Conservation (phyloP, 2,888 invertebrate genomes). For the Eurytoma adleriae region DNA sequence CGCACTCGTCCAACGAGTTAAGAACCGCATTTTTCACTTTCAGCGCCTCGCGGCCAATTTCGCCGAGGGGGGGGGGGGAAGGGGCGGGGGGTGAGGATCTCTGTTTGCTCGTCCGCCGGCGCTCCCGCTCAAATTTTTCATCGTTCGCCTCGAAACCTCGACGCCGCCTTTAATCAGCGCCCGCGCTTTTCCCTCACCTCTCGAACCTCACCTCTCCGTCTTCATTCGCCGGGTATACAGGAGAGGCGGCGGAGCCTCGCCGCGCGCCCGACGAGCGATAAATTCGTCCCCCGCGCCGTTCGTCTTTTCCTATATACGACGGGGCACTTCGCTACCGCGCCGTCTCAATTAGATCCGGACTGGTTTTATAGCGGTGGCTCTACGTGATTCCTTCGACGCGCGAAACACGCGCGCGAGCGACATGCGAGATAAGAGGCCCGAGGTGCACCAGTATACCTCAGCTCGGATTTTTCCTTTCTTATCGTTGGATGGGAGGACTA, state of each 20-base stretch:
- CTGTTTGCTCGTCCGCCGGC: background rate
- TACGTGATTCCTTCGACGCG: constrained; percentile 44
- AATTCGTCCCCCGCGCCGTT: constrained; percentile 8
- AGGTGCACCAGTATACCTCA: too few relatives aligned
- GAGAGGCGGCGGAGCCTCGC: constrained; percentile 24
- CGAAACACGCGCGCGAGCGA: background rate
- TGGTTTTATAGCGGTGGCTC: constrained; percentile 32
- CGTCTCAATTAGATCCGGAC: constrained; percentile 48
- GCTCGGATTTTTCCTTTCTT: too few relatives aligned
- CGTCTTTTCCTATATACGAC: constrained; percentile 32
- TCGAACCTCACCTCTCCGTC: constrained; percentile 33
- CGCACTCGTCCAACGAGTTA: background rate
- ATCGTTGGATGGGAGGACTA: too few relatives aligned
- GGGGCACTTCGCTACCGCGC: background rate
- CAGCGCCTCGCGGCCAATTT: background rate
- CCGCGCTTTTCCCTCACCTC: background rate
- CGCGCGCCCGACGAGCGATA: constrained; percentile 11
- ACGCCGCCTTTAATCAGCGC: constrained; percentile 25
- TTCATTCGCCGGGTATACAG: constrained; percentile 38
- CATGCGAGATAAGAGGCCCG: background rate
- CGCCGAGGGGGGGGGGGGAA: background rate
- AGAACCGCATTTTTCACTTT: constrained; percentile 1
- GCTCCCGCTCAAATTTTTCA: constrained; percentile 31
- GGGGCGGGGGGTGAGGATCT: too few relatives aligned
- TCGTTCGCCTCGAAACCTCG: background rate